Conservation (phyloP, 1,140 invertebrate genomes). For the Pseudomyrmex concolor region DNA sequence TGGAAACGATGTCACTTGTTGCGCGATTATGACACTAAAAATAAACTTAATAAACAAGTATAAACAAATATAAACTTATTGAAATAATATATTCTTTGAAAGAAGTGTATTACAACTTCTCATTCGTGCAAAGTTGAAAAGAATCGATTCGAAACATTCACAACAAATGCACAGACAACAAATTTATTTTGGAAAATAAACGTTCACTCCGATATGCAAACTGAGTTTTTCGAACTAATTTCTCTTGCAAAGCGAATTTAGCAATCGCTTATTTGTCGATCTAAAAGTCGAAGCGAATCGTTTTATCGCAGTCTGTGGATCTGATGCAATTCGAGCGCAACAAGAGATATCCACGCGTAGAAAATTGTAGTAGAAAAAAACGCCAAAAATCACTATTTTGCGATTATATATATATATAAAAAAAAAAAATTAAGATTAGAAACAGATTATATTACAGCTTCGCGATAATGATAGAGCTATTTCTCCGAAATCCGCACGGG, state of each 20-base stretch:
- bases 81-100: too few species aligned
- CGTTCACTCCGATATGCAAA: slow-evolving; percentile 14
- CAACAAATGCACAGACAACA: slow-evolving; percentile 13
- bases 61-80: too few species aligned
- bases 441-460: background rate
- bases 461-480: background rate
- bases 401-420: too few species aligned
- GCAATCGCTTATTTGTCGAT: slow-evolving; percentile 23
- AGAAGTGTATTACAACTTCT: background rate
- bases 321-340: slow-evolving; percentile 39
- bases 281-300: slow-evolving; percentile 32
- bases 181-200: slow-evolving; percentile 28
- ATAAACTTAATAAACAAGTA: too few species aligned
- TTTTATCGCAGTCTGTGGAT: background rate
- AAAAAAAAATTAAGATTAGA: too few species aligned
- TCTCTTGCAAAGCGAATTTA: slow-evolving; percentile 24
- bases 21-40: too few species aligned
- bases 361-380: slow-evolving; percentile 10
- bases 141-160: background rate
- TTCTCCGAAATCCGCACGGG: background rate
- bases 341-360: slow-evolving; percentile 17
- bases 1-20: background rate
- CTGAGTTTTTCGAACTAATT: slow-evolving; percentile 47
- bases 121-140: background rate
- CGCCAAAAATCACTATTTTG: background rate